phyloP scores from a whole-genome alignment of 2,113 vertebrate species.

The Alethe castanea region DNA sequence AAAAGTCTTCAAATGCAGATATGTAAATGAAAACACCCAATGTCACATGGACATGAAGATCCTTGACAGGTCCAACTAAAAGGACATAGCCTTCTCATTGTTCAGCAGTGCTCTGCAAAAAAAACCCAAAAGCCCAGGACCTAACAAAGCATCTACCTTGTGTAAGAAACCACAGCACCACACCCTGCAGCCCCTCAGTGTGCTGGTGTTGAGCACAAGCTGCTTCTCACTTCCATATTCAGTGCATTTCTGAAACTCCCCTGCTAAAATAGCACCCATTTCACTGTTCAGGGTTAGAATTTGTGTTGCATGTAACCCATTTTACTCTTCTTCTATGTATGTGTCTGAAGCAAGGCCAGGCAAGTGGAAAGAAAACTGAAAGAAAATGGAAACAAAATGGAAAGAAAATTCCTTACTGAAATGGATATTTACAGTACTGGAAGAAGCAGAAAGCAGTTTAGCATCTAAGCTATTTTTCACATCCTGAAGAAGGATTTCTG shows the following conservation, averaged over 20 bases:
- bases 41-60: neutral
- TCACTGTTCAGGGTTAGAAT: neutral
- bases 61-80: neutral
- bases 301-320: neutral
- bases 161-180: neutral
- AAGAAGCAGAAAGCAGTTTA: neutral
- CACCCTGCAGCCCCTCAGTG: rapidly evolving
- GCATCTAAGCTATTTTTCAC: neutral
- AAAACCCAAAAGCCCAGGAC: neutral
- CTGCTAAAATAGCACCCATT: neutral
- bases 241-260: neutral
- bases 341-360: neutral
- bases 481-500: neutral
- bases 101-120: neutral
- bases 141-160: neutral
- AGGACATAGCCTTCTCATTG: neutral
- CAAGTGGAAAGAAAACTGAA: neutral
- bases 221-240: neutral
- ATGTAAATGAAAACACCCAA: neutral
- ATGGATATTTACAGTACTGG: neutral
- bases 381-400: neutral
- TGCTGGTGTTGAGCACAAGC: neutral
- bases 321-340: neutral
- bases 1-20: neutral
- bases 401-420: neutral